Conservation (phyloP, 92 coral and sea anemone species). For the Palythoa grandiflora region DNA sequence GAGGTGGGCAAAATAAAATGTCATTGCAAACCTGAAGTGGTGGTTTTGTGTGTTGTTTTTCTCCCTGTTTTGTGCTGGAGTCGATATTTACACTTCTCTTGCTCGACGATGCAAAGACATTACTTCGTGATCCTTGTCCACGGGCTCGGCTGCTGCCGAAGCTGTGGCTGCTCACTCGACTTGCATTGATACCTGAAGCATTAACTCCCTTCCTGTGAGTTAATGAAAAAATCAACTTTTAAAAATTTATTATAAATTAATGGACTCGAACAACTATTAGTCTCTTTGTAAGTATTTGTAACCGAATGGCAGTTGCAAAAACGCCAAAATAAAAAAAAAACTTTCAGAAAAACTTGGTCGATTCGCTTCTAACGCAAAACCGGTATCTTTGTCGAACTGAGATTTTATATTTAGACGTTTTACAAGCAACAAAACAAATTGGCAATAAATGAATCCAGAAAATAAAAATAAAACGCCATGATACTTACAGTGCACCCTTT, state of each 20-base stretch:
- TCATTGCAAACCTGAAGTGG: constrained; percentile 77
- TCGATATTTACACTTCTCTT: constrained; percentile 88
- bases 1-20: not conserved
- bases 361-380: too few relatives aligned
- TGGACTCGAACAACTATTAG: too few relatives aligned
- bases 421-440: not conserved
- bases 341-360: too few relatives aligned
- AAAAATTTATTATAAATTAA: too few relatives aligned
- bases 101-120: constrained; percentile 86
- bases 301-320: too few relatives aligned
- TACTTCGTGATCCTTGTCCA: constrained; percentile 91
- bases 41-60: constrained; percentile 82
- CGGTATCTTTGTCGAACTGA: not conserved
- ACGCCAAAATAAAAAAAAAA: too few relatives aligned
- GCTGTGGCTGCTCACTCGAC: constrained; percentile 99
- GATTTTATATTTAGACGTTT: not conserved
- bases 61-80: constrained; percentile 70
- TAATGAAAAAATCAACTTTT: not conserved
- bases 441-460: not conserved
- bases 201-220: constrained; percentile 58
- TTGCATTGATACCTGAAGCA: constrained; percentile 69
- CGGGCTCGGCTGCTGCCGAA: constrained; percentile 86
- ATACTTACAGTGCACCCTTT: constrained; percentile 75
- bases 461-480: not conserved
- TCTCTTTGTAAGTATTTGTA: too few relatives aligned